Evolutionary conservation across 2,888 invertebrate genomes (phyloP), one percentile per base, ranked within the genome.

Genomic region (Acanthopleura granulata): DNA sequence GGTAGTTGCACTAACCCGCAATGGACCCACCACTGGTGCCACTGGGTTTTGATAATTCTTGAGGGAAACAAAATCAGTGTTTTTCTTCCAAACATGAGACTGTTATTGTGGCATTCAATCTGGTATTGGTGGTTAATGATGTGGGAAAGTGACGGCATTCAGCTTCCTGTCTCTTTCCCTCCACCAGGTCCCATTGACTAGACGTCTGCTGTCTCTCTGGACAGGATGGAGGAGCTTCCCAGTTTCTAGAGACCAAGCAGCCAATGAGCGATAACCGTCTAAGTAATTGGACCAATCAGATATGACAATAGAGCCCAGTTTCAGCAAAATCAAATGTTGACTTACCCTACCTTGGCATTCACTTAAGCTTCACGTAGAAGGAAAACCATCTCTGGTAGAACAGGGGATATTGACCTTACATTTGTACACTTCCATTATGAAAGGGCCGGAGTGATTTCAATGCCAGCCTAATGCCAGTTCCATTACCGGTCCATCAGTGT

Each of bases 281-380:
- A 66, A 66, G 29, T 66, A 66, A 66, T 27, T 66, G 22, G 66
- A 27, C 66, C 66, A 66, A 66, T 66, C 66, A 66, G 66, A 9
- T 66, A 66, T 27, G 3, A 66, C 6, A 66, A 66, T 27, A 66
- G 14, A 27, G 25, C 25, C 57, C 12, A 57, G 57, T 57, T 57
- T 6, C 18, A 57, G n/a, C 40, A 40, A 3, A 40, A 9, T 40
- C 40, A 40, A 40, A 40, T 40, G 40, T 40, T 40, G 40, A 40
- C 40, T 6, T 40, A 40, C 40, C 40, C 40, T 40, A 9, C 40
- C 40, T 40, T 40, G 9, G 40, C 40, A 40, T 40, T 40, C 40
- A 40, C 40, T 40, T 40, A 40, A 40, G 40, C 40, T 40, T 40
- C 40, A 40, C 40, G 4, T 40, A 40, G 40, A 40, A 40, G 40